phyloP scores from a whole-genome alignment of 2,888 invertebrate genomes.

The Pammene aurita region DNA sequence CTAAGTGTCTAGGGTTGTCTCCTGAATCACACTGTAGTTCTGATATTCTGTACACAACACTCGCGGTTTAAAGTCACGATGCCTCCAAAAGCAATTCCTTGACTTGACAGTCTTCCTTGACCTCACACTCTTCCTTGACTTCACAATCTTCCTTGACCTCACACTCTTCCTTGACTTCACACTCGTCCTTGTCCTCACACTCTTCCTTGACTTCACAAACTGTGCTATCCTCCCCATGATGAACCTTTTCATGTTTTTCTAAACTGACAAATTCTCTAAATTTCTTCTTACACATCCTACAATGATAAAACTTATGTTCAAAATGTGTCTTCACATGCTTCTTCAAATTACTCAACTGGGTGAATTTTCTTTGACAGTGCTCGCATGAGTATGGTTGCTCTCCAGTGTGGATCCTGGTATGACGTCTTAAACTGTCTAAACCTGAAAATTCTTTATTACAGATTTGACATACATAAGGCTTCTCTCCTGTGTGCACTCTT shows the following conservation, averaged over 20 bases:
- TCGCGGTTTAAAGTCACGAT: too few relatives aligned
- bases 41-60: too few relatives aligned
- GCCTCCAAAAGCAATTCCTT: too few relatives aligned
- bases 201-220: not conserved
- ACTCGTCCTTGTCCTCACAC: too few relatives aligned
- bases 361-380: not conserved
- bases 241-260: not conserved
- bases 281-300: not conserved
- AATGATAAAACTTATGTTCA: not conserved
- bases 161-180: too few relatives aligned
- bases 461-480: not conserved
- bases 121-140: too few relatives aligned
- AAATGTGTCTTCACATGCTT: not conserved
- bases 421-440: not conserved
- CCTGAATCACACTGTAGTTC: too few relatives aligned
- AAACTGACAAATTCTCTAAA: not conserved
- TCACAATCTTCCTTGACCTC: too few relatives aligned
- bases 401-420: not conserved
- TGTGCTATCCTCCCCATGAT: not conserved
- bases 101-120: too few relatives aligned
- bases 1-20: too few relatives aligned
- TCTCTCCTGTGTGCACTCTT: not conserved
- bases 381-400: not conserved
- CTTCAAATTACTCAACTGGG: not conserved
- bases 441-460: not conserved